Evolutionary conservation across 1,140 invertebrate genomes (phyloP).

Genomic region (Drosophila pallidifrons): DNA sequence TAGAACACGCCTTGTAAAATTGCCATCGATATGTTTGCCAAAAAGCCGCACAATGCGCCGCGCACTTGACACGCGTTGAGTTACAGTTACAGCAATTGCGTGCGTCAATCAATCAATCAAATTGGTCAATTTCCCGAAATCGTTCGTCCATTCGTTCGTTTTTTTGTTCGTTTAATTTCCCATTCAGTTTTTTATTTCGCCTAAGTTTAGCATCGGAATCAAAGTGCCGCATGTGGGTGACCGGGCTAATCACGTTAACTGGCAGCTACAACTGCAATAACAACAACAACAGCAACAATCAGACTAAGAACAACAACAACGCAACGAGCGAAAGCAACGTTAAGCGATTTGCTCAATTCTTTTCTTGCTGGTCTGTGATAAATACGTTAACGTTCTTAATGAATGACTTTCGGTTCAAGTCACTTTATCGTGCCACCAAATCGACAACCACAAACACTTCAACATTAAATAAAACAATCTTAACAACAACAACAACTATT

Average conservation of each 20-base stretch:
- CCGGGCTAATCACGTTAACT: constrained; percentile 54
- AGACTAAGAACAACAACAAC: constrained; percentile 20
- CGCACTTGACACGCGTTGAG: constrained; percentile 76
- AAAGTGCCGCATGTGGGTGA: constrained; percentile 70
- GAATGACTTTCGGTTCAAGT: constrained; percentile 79
- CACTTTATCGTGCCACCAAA: constrained; percentile 68
- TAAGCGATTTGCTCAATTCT: constrained; percentile 52
- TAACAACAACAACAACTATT: constrained; percentile 29
- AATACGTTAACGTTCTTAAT: constrained; percentile 75
- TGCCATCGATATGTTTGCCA: constrained; percentile 56
- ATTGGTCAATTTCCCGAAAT: constrained; percentile 17
- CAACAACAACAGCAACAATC: constrained; percentile 24
- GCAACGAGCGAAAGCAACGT: not conserved
- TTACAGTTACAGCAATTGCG: constrained; percentile 27
- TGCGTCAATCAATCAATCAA: constrained; percentile 19
- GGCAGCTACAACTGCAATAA: constrained; percentile 65
- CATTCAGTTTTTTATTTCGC: constrained; percentile 8
- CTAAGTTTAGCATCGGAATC: constrained; percentile 28
- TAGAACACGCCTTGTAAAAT: constrained; percentile 18
- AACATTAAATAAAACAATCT: constrained; percentile 27
- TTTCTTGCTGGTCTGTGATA: constrained; percentile 64
- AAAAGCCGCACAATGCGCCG: constrained; percentile 59
- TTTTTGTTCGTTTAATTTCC: constrained; percentile 27
- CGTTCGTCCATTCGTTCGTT: not conserved
- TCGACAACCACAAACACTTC: constrained; percentile 42